Evolutionary conservation across 2,888 invertebrate species (phyloP), one percentile per base, ranked within the genome.

Genomic region (Leptopilina syphax): DNA sequence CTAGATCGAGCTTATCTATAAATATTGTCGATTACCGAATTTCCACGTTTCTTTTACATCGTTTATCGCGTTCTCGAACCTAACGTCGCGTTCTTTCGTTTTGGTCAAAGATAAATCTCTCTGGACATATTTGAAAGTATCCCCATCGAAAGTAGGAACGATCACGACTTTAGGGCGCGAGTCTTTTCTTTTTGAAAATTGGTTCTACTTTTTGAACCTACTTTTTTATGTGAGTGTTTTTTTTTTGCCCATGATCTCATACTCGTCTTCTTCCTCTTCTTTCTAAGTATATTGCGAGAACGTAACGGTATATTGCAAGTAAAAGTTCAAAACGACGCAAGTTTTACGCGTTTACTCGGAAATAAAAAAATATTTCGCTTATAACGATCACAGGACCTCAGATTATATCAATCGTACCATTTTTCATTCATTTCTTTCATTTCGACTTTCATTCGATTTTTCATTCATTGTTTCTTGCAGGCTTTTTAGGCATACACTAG

Each of bases 341-440:
- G 85, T 87, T 85, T 82, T 88, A 86, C 86, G 87, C 87, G 87
- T 89, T 87, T 87, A 90, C 90, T 88, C 89, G 88, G 91, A 91
- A 92, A 92, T 92, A 92, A 92, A 91, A 92, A 92, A 91, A 92
- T 91, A 91, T 91, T 90, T 91, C 89, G 90, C 90, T 91, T 91
- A 91, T 91, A 91, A 92, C 91, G 91, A 92, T 92, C 92, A 92
- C 92, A 92, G 92, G 91, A 91, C 91, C 92, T 92, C 91, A 90
- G 91, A 92, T 92, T 91, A 91, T 89, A 89, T 90, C 91, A 91
- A 89, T 89, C 88, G 84, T 65, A 79, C 78, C 12, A 66, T 70
- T 81, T 67, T 83, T 79, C 81, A 80, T 78, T 81, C 83, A 78
- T 63, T 81, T 82, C 34, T 3, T 34, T 34, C 34, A 91, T 91